Evolutionary conservation across 2,113 vertebrate genomes (phyloP).

Genomic region (Tupaia tana): DNA sequence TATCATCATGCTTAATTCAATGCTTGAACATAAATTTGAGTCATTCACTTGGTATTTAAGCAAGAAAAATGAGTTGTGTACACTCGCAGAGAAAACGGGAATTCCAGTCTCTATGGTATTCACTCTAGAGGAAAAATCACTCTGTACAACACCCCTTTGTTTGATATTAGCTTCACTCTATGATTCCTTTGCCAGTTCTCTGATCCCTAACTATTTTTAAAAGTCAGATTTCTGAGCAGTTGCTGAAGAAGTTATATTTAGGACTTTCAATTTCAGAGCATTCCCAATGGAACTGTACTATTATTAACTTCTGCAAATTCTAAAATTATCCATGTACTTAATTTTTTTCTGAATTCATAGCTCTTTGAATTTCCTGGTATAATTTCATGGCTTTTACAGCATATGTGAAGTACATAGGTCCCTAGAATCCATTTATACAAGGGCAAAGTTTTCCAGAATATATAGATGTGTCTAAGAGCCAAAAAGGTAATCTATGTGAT

Average conservation of each 20-base stretch:
- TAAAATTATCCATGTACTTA: constrained; percentile 27
- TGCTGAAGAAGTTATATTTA: constrained; percentile 57
- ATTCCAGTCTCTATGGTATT: neutral
- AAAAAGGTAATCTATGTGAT: neutral
- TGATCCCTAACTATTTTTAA: constrained; percentile 7
- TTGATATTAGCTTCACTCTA: too few species aligned
- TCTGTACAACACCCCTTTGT: neutral
- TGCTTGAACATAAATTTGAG: neutral
- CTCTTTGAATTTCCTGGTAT: neutral
- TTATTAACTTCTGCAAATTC: constrained; percentile 17
- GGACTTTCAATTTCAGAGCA: constrained; percentile 21
- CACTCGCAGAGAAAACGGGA: neutral
- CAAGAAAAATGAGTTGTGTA: constrained; percentile 7
- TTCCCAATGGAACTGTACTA: neutral
- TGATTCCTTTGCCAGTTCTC: neutral
- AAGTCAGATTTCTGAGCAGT: constrained; percentile 46
- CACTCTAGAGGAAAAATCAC: neutral
- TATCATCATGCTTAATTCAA: neutral
- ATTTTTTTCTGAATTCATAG: constrained; percentile 7
- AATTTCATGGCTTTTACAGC: neutral
- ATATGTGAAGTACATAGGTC: neutral
- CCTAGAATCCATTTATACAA: neutral
- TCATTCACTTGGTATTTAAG: neutral
- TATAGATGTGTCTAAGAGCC: neutral
- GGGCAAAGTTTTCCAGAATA: neutral